phyloP scores from a whole-genome alignment of 2,888 invertebrate genomes.

The Chrysolina haemoptera region DNA sequence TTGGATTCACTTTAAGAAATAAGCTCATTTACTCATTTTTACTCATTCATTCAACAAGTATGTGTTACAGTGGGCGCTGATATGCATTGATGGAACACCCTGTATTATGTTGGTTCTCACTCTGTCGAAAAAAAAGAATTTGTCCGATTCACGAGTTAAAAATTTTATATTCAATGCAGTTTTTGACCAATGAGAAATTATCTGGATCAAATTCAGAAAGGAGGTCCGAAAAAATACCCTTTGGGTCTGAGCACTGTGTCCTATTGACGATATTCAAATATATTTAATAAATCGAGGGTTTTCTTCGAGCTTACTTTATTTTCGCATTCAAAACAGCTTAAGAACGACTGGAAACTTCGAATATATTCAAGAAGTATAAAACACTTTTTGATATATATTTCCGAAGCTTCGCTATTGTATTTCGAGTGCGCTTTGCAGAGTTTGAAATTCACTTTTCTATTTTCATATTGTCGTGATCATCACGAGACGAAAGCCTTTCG shows the following conservation, averaged over 20 bases:
- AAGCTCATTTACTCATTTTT: too few relatives aligned
- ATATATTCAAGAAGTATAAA: slow-evolving; percentile 60
- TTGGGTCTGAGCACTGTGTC: slow-evolving; percentile 19
- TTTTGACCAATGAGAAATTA: too few relatives aligned
- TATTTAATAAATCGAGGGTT: slow-evolving; percentile 52
- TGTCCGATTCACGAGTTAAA: too few relatives aligned
- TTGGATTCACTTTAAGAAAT: too few relatives aligned
- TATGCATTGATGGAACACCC: too few relatives aligned
- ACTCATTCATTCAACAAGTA: too few relatives aligned
- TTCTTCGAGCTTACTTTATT: slow-evolving; percentile 52
- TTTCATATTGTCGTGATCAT: not conserved
- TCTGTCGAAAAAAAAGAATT: too few relatives aligned
- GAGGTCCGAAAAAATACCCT: slow-evolving; percentile 1
- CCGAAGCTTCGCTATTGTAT: slow-evolving; percentile 48
- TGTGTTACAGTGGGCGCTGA: too few relatives aligned
- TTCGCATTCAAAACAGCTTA: slow-evolving; percentile 60
- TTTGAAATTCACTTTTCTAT: slow-evolving; percentile 5
- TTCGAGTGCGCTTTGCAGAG: slow-evolving; percentile 25
- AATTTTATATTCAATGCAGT: too few relatives aligned
- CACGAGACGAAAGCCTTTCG: not conserved
- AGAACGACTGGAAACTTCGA: slow-evolving; percentile 56
- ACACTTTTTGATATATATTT: slow-evolving; percentile 60
- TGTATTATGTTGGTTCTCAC: too few relatives aligned
- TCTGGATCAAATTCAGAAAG: too few relatives aligned
- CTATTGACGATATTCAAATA: slow-evolving; percentile 52